Conservation (phyloP, 2,113 vertebrate genomes). For the Anoura caudifer region DNA sequence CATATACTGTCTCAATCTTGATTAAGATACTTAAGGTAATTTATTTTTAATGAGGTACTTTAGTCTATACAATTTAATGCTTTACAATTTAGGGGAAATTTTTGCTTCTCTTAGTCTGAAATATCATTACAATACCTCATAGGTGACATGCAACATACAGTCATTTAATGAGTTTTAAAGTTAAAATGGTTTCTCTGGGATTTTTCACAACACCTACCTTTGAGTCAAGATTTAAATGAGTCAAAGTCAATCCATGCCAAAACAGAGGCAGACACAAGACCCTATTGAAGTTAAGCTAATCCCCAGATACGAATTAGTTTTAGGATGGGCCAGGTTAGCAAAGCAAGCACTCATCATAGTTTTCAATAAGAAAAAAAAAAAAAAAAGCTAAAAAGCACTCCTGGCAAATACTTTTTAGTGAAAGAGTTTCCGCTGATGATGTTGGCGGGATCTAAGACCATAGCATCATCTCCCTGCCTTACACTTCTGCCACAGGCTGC, state of each 20-base stretch:
- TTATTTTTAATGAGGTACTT: conserved; percentile 48
- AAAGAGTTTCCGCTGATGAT: neutral
- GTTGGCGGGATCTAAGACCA: neutral
- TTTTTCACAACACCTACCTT: neutral
- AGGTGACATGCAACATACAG: neutral
- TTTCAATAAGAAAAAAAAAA: neutral
- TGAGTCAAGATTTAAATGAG: neutral
- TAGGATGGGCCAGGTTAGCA: neutral
- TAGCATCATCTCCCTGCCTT: neutral
- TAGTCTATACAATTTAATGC: conserved; percentile 8
- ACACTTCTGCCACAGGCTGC: neutral
- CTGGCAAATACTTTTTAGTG: neutral
- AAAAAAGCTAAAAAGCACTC: neutral
- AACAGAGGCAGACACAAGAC: neutral
- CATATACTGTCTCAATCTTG: conserved; percentile 17
- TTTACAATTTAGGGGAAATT: conserved; percentile 3
- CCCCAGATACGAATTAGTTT: neutral
- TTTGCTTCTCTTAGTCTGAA: neutral
- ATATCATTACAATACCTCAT: neutral
- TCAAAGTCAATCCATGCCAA: neutral
- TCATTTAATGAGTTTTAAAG: conserved; percentile 34
- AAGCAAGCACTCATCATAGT: rapidly evolving
- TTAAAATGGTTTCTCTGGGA: neutral
- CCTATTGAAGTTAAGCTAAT: neutral
- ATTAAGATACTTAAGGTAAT: conserved; percentile 42